Percentiles rank a stretch among this genome's conserved stretches.
Conservation (phyloP, 2,797 vertebrate species). For the Pogonophryne albipinna region DNA sequence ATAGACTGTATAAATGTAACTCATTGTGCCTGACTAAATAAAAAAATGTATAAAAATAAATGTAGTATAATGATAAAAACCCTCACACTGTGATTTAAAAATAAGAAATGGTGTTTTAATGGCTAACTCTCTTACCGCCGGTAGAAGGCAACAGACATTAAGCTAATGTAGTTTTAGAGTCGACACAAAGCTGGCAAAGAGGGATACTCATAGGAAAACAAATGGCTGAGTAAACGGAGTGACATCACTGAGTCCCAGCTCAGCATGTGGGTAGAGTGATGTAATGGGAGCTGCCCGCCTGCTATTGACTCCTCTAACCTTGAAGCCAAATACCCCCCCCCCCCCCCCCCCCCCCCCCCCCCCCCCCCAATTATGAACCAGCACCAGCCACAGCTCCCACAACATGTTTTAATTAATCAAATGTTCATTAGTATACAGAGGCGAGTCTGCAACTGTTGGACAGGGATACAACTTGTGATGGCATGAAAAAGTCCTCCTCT, state of each 20-base stretch:
- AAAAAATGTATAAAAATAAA: no score
- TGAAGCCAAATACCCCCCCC: constrained; percentile 24
- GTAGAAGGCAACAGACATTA: constrained; percentile 61
- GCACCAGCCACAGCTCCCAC: constrained; percentile 35
- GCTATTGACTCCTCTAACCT: constrained; percentile 66
- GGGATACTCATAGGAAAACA: constrained; percentile 76
- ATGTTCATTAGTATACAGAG: constrained; percentile 61
- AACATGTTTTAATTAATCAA: constrained; percentile 68
- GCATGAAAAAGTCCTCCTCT: constrained; percentile 57
- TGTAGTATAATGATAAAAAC: no score
- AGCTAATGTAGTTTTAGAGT: constrained; percentile 77
- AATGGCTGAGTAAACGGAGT: constrained; percentile 68
- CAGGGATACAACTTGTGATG: constrained; percentile 60
- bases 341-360: neutral
- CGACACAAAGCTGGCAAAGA: constrained; percentile 71
- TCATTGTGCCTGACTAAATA: no score
- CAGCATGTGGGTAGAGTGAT: constrained; percentile 71
- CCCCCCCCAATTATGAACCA: constrained; percentile 1
- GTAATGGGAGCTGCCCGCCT: constrained; percentile 69
- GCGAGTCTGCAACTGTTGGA: constrained; percentile 43
- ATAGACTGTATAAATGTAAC: no score
- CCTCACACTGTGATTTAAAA: no score
- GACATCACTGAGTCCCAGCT: constrained; percentile 71
- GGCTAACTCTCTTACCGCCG: constrained; percentile 48
- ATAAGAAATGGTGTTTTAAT: constrained; percentile 66